A percentile compares a stretch with the other conserved stretches of the same genome.
phyloP scores from a whole-genome alignment of 2,113 vertebrate genomes.

The Lontra canadensis region DNA sequence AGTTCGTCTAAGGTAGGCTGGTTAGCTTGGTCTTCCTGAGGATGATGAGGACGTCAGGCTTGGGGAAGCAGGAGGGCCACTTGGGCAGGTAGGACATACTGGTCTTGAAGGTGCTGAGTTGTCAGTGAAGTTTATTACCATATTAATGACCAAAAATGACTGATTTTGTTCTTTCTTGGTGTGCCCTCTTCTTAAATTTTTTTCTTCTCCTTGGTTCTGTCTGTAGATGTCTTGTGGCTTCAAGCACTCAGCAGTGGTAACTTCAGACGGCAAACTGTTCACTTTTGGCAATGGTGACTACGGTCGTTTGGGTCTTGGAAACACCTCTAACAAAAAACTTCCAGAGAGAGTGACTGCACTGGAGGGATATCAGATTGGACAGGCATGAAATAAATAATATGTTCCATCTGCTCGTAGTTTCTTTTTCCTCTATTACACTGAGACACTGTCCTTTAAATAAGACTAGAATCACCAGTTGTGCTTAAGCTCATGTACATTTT shows the following conservation, averaged over 20 bases:
- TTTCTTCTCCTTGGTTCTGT: slow-evolving; percentile 44
- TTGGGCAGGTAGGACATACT: neutral
- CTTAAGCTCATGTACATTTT: slow-evolving; percentile 7
- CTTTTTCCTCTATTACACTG: neutral
- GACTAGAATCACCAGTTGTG: neutral
- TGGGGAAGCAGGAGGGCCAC: neutral
- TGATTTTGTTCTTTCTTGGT: neutral
- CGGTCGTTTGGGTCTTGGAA: slow-evolving; percentile 89
- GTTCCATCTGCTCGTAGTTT: neutral
- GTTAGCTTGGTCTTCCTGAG: slow-evolving; percentile 6
- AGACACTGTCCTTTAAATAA: neutral
- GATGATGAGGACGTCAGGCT: neutral
- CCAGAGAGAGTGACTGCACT: slow-evolving; percentile 89
- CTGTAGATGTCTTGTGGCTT: slow-evolving; percentile 91
- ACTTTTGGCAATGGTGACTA: slow-evolving; percentile 91
- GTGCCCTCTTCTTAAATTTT: slow-evolving; percentile 7
- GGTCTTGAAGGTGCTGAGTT: slow-evolving; percentile 12
- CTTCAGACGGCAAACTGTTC: slow-evolving; percentile 90
- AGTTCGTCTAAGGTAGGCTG: neutral
- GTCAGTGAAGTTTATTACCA: neutral
- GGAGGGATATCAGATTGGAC: slow-evolving; percentile 91
- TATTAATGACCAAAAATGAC: slow-evolving; percentile 21
- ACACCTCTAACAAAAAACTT: slow-evolving; percentile 91
- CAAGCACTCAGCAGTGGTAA: slow-evolving; percentile 91
- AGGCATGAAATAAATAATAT: slow-evolving; percentile 80